Conservation (phyloP, 2,113 vertebrate species). For the Lanius ludovicianus region DNA sequence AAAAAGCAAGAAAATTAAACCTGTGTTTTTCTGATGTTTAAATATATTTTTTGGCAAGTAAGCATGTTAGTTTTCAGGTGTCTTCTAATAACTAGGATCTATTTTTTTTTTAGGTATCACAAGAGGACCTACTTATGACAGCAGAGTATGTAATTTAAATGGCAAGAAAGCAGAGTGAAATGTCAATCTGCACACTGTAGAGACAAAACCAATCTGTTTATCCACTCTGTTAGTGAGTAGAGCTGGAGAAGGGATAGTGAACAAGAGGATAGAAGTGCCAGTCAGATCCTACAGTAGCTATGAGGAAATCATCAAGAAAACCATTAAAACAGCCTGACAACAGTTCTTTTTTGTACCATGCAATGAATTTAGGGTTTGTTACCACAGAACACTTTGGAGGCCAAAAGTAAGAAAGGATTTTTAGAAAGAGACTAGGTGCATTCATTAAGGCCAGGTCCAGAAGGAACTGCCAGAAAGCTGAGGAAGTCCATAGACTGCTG, state of each 20-base stretch:
- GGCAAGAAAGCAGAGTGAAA: neutral
- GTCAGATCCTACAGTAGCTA: neutral
- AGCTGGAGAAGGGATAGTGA: constrained; percentile 8
- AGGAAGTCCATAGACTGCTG: neutral
- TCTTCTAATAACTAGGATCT: neutral
- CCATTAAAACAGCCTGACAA: neutral
- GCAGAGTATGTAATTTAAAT: neutral
- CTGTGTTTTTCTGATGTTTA: neutral
- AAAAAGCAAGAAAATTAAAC: neutral
- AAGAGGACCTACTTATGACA: neutral
- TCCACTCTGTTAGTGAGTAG: neutral
- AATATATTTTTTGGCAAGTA: neutral
- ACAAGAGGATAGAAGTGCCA: neutral
- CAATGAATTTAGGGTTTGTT: neutral
- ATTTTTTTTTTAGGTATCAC: neutral
- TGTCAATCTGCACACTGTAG: neutral
- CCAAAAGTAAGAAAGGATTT: neutral
- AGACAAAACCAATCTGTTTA: neutral
- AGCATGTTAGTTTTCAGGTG: neutral
- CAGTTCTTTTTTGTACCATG: neutral
- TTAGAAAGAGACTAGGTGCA: neutral
- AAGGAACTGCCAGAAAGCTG: constrained; percentile 1
- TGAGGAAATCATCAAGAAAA: neutral
- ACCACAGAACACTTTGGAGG: neutral
- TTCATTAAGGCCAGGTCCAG: constrained; percentile 1